Evolutionary conservation across 2,797 vertebrate genomes (phyloP).

Genomic region (Hoplostethus mediterraneus): DNA sequence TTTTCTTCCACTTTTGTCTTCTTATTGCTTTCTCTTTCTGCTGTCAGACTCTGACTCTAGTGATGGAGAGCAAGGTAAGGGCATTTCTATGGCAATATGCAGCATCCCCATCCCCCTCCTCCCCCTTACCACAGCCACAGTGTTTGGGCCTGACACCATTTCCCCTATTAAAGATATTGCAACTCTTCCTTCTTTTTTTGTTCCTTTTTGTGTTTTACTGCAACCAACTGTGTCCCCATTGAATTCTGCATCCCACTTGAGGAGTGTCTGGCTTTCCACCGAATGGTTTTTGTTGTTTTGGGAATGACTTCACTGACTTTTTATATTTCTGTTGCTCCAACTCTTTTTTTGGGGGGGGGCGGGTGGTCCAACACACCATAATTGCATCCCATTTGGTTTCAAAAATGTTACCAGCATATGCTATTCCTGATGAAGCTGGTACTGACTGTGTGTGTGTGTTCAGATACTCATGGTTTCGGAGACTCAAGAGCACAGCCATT

Average conservation of each 20-base stretch:
- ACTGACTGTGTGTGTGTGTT: background rate
- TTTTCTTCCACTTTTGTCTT: constrained; percentile 19
- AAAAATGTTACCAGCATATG: background rate
- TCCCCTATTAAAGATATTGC: background rate
- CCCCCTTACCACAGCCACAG: background rate
- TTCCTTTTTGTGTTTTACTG: constrained; percentile 13
- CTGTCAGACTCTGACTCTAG: constrained; percentile 89
- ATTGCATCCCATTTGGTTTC: background rate
- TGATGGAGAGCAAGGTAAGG: constrained; percentile 90
- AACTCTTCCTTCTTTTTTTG: background rate
- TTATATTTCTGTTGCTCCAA: background rate
- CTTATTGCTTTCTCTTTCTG: constrained; percentile 38
- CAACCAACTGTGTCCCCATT: constrained; percentile 13
- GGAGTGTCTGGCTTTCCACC: background rate
- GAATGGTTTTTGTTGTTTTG: background rate
- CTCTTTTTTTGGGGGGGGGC: background rate
- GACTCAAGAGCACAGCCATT: constrained; percentile 62
- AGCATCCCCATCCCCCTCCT: background rate
- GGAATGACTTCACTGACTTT: constrained; percentile 3
- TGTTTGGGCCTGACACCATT: background rate
- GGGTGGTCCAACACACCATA: background rate
- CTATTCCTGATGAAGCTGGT: background rate
- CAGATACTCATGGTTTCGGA: constrained; percentile 62
- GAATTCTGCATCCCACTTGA: constrained; percentile 26
- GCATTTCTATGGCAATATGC: constrained; percentile 23